Percentiles rank a stretch among this genome's conserved stretches.
Conservation (phyloP, 1,140 invertebrate species). For the Polyergus mexicanus region DNA sequence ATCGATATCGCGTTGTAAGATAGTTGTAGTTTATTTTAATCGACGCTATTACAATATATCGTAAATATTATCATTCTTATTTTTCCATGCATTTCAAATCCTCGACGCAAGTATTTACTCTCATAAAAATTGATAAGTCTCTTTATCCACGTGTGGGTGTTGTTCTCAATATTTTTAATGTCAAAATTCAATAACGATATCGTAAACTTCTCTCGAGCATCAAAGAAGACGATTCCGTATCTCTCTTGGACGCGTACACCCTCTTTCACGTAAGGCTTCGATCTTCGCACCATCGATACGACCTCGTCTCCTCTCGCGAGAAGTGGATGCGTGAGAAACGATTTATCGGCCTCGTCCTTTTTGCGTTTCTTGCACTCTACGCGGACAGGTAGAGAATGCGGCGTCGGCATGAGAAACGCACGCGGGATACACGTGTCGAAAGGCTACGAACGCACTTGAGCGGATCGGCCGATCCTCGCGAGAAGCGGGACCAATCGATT, state of each 20-base stretch:
- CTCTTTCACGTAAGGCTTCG: constrained; percentile 32
- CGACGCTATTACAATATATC: neutral
- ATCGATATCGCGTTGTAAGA: neutral
- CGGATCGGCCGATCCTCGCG: constrained; percentile 70
- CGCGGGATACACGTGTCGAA: constrained; percentile 74
- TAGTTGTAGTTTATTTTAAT: neutral
- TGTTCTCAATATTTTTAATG: neutral
- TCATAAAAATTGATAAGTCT: constrained; percentile 20
- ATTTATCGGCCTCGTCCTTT: constrained; percentile 60
- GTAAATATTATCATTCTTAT: neutral
- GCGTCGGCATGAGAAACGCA: constrained; percentile 69
- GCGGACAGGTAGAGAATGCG: constrained; percentile 52
- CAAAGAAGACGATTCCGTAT: constrained; percentile 4
- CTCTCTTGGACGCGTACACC: neutral
- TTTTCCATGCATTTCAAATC: neutral
- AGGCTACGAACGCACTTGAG: constrained; percentile 70
- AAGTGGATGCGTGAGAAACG: constrained; percentile 63
- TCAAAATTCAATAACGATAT: constrained; percentile 53
- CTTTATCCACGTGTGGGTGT: neutral
- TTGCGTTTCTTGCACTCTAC: constrained; percentile 58
- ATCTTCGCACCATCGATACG: constrained; percentile 51
- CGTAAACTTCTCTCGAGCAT: constrained; percentile 17
- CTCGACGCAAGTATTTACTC: neutral
- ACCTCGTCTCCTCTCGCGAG: constrained; percentile 56
- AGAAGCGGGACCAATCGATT: constrained; percentile 74